Base-by-base conservation (phyloP, 2,113 vertebrate genomes). In the Callaeas wilsoni region DNA sequence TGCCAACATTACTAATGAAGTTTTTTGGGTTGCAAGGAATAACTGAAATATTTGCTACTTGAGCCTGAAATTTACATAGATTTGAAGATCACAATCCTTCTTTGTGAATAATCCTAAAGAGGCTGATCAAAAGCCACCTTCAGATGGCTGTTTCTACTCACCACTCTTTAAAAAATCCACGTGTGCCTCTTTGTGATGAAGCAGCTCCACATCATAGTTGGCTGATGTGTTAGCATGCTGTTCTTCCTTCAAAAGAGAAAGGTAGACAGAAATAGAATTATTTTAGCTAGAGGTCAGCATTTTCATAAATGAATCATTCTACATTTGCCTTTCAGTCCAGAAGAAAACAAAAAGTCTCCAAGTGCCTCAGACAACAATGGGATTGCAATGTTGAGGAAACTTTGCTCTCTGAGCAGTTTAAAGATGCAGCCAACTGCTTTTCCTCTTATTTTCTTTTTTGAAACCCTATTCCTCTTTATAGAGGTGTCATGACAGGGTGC, bases 221-320 rank as follows among this genome's bases (percentile, higher is more conserved):
- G 99, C 99, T 13, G 99, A 99, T 27, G 99, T 99, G 97, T 99
- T 99, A 80, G 99, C 99, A 62, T 99, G 99, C 53, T 99, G 99
- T 93, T 99, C 99, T 97, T 99, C 99, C 99, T 99, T 98, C 70
- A 97, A 96, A 93, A 97, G 95, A 92, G 8, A 93, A 87, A 82
- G 21, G 69, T 0, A 87, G 23, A 87, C 41, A 84, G 12, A 39
- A 50, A 44, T 1, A 29, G 3, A 47, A 26, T 29, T 69, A 22
- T 23, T 89, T 91, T 20, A 89, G 64, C 64, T 76, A 63, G 35
- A 57, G 27, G 17, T 35, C 44, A 59, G 12, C 13, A 7, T 29
- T 77, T 70, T 44, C 41, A 47, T 23, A 75, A 86, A 69, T 11
- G 8, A 78, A 29, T 44, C 26, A 69, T 75, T 83, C 92, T 84